Evolutionary conservation across 2,113 vertebrate species (phyloP).

Genomic region (Vidua macroura): DNA sequence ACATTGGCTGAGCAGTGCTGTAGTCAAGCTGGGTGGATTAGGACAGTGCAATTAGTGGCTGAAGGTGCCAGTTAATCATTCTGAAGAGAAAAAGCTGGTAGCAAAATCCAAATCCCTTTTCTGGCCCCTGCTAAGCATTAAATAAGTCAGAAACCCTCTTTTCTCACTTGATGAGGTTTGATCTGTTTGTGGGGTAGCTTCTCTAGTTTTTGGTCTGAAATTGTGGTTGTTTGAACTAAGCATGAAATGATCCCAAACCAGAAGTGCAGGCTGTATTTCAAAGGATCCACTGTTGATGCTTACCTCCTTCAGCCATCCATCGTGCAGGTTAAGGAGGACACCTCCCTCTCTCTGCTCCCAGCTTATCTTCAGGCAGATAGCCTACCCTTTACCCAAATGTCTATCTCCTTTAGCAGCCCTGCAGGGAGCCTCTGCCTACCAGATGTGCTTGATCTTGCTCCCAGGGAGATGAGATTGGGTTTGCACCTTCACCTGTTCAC

Average conservation of each 20-base stretch:
- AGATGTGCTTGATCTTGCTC: not conserved
- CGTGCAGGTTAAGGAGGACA: not conserved
- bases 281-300: not conserved
- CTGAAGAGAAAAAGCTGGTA: constrained; percentile 23
- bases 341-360: not conserved
- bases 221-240: not conserved
- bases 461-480: not conserved
- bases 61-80: constrained; percentile 17
- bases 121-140: not conserved
- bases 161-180: not conserved
- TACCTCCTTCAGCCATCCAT: not conserved
- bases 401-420: not conserved
- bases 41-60: not conserved
- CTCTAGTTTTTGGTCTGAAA: not conserved
- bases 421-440: not conserved
- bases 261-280: not conserved
- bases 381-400: not conserved
- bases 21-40: not conserved
- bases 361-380: not conserved
- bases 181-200: not conserved
- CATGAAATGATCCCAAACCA: not conserved
- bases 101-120: constrained; percentile 2
- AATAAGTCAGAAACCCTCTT: not conserved
- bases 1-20: not conserved
- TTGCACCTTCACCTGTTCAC: constrained; percentile 24